Evolutionary conservation across 2,113 vertebrate genomes (phyloP).

Genomic region (Chaetura pelagica): DNA sequence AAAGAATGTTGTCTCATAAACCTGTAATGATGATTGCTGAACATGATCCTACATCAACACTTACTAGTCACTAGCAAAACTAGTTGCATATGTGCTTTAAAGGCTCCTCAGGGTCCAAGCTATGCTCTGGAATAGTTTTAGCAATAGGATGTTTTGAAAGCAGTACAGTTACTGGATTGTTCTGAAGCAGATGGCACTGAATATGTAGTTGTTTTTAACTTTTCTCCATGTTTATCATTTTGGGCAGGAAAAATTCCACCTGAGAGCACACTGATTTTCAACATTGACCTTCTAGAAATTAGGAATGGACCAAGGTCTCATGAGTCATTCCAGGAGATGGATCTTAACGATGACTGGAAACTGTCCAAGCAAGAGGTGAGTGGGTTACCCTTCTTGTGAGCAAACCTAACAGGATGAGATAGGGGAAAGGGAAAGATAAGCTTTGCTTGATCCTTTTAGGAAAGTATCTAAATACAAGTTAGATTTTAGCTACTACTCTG

Average conservation of each 20-base stretch:
- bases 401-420: background rate
- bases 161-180: background rate
- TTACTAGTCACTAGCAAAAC: background rate
- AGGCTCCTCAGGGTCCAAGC: background rate
- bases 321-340: conserved; percentile 98
- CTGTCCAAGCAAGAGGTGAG: conserved; percentile 92
- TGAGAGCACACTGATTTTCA: conserved; percentile 92
- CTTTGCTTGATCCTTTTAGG: background rate
- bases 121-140: background rate
- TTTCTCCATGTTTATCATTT: background rate
- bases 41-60: background rate
- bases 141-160: background rate
- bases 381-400: background rate
- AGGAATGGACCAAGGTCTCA: conserved; percentile 95
- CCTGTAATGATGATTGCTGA: background rate
- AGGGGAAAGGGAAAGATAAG: background rate
- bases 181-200: rapidly evolving
- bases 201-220: background rate
- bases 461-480: background rate
- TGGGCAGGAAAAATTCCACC: conserved; percentile 93
- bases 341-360: conserved; percentile 97
- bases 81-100: background rate
- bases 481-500: background rate
- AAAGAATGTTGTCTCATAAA: background rate
- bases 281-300: conserved; percentile 92